A percentile compares a stretch with the other conserved stretches of the same genome.
phyloP scores from a whole-genome alignment of 2,888 invertebrate species.

The Polydrusus pterygomalis region DNA sequence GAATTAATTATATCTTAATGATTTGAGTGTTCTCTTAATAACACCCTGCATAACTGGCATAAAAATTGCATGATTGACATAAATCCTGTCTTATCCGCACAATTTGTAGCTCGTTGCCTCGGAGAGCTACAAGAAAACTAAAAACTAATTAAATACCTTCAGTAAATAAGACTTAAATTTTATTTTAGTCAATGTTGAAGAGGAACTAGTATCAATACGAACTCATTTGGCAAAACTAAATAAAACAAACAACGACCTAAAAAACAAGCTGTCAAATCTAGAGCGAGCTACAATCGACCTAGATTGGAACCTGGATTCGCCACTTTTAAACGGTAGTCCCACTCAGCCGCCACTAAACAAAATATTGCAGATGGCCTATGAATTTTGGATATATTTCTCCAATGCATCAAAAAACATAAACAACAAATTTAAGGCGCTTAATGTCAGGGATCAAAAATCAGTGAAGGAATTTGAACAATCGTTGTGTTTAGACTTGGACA shows the following conservation, averaged over 20 bases:
- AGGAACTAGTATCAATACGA: constrained; percentile 46
- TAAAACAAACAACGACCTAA: constrained; percentile 63
- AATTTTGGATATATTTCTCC: constrained; percentile 64
- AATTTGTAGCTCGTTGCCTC: too few relatives aligned
- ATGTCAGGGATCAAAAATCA: constrained; percentile 62
- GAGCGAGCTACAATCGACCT: constrained; percentile 64
- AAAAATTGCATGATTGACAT: too few relatives aligned
- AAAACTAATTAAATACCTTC: too few relatives aligned
- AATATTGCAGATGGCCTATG: constrained; percentile 64
- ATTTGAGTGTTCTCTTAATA: too few relatives aligned
- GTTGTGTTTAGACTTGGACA: constrained; percentile 63
- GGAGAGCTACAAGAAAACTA: too few relatives aligned
- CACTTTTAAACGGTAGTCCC: constrained; percentile 66
- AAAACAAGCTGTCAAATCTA: constrained; percentile 63
- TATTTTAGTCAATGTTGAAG: constrained; percentile 69
- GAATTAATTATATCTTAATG: too few relatives aligned
- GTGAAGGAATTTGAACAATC: constrained; percentile 61
- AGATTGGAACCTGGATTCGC: constrained; percentile 64
- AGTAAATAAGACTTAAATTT: too few relatives aligned
- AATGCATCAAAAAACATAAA: constrained; percentile 62
- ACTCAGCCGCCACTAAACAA: constrained; percentile 66
- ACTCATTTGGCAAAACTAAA: constrained; percentile 58
- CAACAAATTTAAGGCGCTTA: constrained; percentile 61
- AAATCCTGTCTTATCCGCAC: too few relatives aligned
- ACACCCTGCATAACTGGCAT: too few relatives aligned